Base-by-base conservation (phyloP, 2,797 vertebrate genomes). In the Notolepis coatsorum region DNA sequence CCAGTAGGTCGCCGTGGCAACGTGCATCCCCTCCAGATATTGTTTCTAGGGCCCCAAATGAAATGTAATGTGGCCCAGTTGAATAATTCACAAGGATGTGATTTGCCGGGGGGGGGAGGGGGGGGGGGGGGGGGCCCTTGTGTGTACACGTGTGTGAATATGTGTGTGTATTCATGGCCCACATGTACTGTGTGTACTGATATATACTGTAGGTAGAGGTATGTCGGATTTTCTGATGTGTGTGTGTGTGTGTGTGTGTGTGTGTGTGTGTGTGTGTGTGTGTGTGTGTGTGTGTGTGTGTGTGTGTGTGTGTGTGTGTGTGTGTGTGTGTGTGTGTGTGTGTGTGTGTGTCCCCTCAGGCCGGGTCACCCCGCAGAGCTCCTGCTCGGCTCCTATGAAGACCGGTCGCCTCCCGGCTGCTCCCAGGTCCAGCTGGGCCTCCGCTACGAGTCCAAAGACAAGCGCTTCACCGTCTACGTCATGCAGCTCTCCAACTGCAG, bases 391-490 rank as follows among this genome's bases (percentile, higher is more conserved):
- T 59, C 77, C 9, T 93, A 93, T 0, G 95, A 98, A 49, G 84
- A 97, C 45, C 54, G 87, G 1, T 85, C 92, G 53, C 75, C 77
- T 0, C 71, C 25, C 10, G 90, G 92, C 74, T 93, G 94, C 43
- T 84, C 96, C 61, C 95, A 94, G 89, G 91, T 98, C 72, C 94
- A 97, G 79, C 92, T 99, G 46, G 92, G 95, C 38, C 94, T 97
- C 88, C 95, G 94, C 88, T 97, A 96, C 2, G 95, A 98, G 71
- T 90, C 93, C 42, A 95, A 94, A 86, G 96, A 94, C 68, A 94
- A 93, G 42, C 94, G 94, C 17, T 98, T 99, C 86, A 94, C 93
- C 0, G 76, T 98, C 83, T 87, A 91, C 52, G 73, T 98, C 72
- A 89, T 95, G 80, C 95, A 95, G 84, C 90, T 98, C 46, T 92